Conservation (phyloP, 2,888 invertebrate genomes). For the Sinotaia quadrata region DNA sequence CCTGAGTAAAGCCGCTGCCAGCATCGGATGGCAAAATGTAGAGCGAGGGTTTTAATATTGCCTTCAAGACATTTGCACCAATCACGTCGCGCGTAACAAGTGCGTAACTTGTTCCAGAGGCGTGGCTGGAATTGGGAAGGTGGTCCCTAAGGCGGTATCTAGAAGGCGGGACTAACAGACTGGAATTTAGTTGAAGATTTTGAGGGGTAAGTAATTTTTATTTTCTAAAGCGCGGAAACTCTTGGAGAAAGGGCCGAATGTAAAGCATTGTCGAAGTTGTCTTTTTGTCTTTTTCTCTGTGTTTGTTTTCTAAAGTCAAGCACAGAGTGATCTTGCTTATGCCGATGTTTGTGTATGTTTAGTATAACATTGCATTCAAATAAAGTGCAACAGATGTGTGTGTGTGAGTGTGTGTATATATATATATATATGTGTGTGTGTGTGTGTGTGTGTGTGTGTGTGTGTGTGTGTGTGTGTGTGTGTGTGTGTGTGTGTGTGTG, state of each 20-base stretch:
- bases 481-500: constrained; percentile 2
- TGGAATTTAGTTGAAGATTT: not conserved
- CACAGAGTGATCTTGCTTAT: not conserved
- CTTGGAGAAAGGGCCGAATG: too few species aligned
- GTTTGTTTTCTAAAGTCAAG: not conserved
- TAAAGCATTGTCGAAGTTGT: too few species aligned
- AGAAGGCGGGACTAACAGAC: not conserved
- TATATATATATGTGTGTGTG: constrained; percentile 1
- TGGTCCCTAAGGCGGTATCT: not conserved
- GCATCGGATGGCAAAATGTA: constrained; percentile 10
- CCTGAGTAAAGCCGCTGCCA: constrained; percentile 24
- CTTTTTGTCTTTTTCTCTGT: too few species aligned
- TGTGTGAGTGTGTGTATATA: constrained; percentile 9
- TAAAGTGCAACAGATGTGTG: not conserved
- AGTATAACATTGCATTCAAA: not conserved
- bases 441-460: not conserved
- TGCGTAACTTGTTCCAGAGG: constrained; percentile 33
- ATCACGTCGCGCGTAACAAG: constrained; percentile 28
- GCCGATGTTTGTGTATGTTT: not conserved
- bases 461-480: constrained; percentile 9
- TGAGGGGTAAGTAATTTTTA: not conserved
- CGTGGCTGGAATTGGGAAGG: constrained; percentile 13
- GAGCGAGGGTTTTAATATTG: constrained; percentile 14
- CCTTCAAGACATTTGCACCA: constrained; percentile 6
- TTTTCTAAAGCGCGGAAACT: too few species aligned